A percentile compares a stretch with the other conserved stretches of the same genome.
These are phyloP conservation scores for Deilephila porcellus DNA, from an alignment of 2,888 invertebrate species.

Conservation along the genomic window DNA sequence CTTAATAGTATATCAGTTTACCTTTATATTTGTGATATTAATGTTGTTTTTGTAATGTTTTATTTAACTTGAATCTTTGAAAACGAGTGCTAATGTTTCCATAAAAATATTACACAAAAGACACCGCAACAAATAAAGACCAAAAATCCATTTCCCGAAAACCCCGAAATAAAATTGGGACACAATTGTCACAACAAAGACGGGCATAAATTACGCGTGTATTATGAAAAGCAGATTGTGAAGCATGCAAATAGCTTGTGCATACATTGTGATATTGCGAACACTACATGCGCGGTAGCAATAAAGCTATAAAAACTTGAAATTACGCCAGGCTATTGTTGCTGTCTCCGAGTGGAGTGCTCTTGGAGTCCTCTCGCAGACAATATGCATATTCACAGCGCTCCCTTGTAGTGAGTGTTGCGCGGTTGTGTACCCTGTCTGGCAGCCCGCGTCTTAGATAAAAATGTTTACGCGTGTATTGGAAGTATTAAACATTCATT, in stretches of 20 bases:
- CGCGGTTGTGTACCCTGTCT: constrained; percentile 17
- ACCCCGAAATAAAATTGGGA: constrained; percentile 12
- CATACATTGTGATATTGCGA: constrained; percentile 32
- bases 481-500: constrained; percentile 3
- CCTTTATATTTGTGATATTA: too few relatives aligned
- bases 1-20: too few relatives aligned
- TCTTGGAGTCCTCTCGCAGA: constrained; percentile 60
- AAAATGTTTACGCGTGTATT: constrained; percentile 20
- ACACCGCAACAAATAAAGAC: neutral
- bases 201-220: constrained; percentile 12
- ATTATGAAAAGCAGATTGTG: constrained; percentile 25
- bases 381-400: constrained; percentile 73
- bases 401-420: constrained; percentile 35
- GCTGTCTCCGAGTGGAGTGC: constrained; percentile 55
- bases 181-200: constrained; percentile 24
- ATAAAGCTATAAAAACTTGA: constrained; percentile 61
- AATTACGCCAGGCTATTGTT: constrained; percentile 70
- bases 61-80: too few relatives aligned
- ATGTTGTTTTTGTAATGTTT: too few relatives aligned
- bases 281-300: constrained; percentile 39
- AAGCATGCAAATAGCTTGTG: constrained; percentile 29
- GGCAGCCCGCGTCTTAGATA: constrained; percentile 18
- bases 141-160: constrained; percentile 4
- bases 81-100: too few relatives aligned
- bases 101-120: neutral